Conservation (phyloP, 1,140 invertebrate genomes). For the Cyclargus thomasi region DNA sequence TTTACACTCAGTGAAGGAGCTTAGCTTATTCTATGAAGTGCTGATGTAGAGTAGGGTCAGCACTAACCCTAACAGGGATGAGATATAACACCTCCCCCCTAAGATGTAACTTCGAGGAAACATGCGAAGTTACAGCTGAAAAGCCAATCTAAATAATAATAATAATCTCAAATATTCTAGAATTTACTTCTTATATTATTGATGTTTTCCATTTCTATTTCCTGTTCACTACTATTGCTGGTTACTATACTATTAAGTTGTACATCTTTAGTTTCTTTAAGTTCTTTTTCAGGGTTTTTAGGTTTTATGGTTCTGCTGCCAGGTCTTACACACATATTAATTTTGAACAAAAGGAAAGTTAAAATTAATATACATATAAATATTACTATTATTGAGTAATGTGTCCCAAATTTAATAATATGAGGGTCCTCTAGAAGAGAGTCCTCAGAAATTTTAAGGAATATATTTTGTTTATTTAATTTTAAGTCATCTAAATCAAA, state of each 20-base stretch:
- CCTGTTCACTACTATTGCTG: background rate
- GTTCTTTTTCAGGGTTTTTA: background rate
- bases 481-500: background rate
- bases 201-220: background rate
- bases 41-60: too few species aligned
- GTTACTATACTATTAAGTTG: background rate
- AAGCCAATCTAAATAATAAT: too few species aligned
- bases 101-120: too few species aligned
- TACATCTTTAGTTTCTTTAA: background rate
- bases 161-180: background rate
- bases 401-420: constrained; percentile 15
- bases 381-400: constrained; percentile 4
- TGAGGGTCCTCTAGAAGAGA: background rate
- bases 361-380: constrained; percentile 3
- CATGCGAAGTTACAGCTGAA: too few species aligned
- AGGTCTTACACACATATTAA: background rate
- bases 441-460: background rate
- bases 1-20: too few species aligned
- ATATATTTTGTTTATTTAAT: constrained; percentile 11
- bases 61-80: too few species aligned
- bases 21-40: too few species aligned
- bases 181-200: background rate
- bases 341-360: background rate
- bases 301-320: background rate
- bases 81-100: too few species aligned